Base-by-base conservation (phyloP, 1,140 invertebrate species). In the Vollenhovia emeryi region DNA sequence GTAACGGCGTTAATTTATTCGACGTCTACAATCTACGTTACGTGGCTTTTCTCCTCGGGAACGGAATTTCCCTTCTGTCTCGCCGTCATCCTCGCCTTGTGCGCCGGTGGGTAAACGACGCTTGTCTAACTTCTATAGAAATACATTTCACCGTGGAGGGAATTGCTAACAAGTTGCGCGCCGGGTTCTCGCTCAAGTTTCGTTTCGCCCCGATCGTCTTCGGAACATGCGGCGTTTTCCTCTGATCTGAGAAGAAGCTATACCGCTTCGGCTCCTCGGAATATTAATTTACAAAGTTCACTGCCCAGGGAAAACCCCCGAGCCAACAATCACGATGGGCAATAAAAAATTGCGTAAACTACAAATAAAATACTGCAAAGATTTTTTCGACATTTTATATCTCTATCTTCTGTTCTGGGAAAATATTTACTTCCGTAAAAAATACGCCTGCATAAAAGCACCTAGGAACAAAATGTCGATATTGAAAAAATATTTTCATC, bases 121-220 rank as follows among this genome's bases (percentile, higher is more conserved):
- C 75, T 89, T 86, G 87, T 89, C 71, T 82, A 75, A 89, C 36
- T 88, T 86, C 84, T 71, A 86, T 57, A 55, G 74, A 89, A 86
- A 84, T 89, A 89, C 86, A 89, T 89, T 75, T 82, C 68, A 69
- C 60, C 79, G 68, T 33, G 66, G 73, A 86, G 73, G 78, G 84
- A 89, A 89, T 88, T 88, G 84, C 71, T 60, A 52, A 85, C 84
- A 59, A 78, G 76, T 48, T 86, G 55, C 71, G 75, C 33, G 78
- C 33, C 45, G 64, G 64, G 27, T 40, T 30, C 40, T 30, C 59
- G 40, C 5, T 43, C 24, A 55, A 71, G 60, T 75, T 59, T 50
- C 59, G 52, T 71, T 59, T 57, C 40, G 27, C 9, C 15, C 13
- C 57, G 82, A 50, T 45, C 75, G 48, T 45, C 43, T 43, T 48